A percentile compares a stretch with the other conserved stretches of the same genome.
Evolutionary conservation across 2,888 invertebrate species (phyloP).

Genomic region (Rhyacophila evoluta): DNA sequence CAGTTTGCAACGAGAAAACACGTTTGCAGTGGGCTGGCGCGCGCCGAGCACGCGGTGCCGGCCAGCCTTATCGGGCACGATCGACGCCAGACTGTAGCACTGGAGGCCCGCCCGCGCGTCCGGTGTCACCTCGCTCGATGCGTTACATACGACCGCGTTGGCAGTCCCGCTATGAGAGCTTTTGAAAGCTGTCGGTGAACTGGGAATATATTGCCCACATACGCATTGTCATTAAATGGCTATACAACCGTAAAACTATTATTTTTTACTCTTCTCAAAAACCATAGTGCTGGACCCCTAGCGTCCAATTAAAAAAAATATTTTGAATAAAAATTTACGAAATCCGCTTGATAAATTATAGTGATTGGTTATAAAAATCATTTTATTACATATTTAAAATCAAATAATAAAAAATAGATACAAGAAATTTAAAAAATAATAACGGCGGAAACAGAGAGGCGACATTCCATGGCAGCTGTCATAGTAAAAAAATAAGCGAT

Average conservation of each 20-base stretch:
- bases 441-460: too few species aligned
- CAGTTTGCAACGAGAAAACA: not conserved
- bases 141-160: not conserved
- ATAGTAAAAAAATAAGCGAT: too few species aligned
- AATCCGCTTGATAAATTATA: too few species aligned
- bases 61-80: slow-evolving; percentile 23
- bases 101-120: not conserved
- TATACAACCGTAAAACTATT: not conserved
- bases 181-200: not conserved
- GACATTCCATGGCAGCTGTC: too few species aligned
- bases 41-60: not conserved
- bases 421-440: too few species aligned
- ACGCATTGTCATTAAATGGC: not conserved
- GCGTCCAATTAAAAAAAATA: too few species aligned
- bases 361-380: too few species aligned
- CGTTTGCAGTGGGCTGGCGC: not conserved
- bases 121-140: not conserved
- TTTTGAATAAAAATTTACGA: too few species aligned
- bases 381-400: too few species aligned
- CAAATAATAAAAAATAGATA: too few species aligned
- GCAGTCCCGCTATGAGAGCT: not conserved
- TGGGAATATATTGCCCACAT: not conserved
- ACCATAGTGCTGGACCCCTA: too few species aligned
- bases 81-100: not conserved
- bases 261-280: too few species aligned